These are phyloP conservation scores for Nomada hirtipes DNA, from an alignment of 2,888 invertebrate genomes.

Conservation along the genomic window DNA sequence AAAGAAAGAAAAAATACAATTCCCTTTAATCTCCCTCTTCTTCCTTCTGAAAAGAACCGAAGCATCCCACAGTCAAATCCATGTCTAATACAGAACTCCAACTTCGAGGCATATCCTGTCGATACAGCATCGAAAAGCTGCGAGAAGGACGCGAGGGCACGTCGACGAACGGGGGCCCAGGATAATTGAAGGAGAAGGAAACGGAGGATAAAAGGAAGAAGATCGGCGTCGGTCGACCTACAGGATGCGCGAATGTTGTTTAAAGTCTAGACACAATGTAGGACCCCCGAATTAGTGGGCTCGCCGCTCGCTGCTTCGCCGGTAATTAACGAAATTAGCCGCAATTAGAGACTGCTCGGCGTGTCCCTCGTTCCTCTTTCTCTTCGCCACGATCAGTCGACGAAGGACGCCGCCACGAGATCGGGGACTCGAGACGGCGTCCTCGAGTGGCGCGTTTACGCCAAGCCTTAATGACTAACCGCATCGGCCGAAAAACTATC, in stretches of 20 bases:
- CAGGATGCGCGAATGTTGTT: conserved; percentile 81
- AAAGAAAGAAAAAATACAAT: background rate
- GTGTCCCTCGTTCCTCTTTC: conserved; percentile 51
- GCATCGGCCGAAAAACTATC: conserved; percentile 63
- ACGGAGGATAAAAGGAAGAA: conserved; percentile 23
- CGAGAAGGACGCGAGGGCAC: conserved; percentile 42
- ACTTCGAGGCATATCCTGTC: background rate
- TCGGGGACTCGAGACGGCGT: conserved; percentile 31
- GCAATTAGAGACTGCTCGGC: conserved; percentile 78
- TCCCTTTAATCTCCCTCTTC: conserved; percentile 9
- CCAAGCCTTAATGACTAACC: conserved; percentile 76
- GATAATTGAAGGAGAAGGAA: conserved; percentile 74
- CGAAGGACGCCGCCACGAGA: conserved; percentile 3
- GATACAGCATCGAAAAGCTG: background rate
- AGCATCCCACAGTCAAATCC: background rate
- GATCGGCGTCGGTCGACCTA: conserved; percentile 50
- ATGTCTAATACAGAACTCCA: background rate
- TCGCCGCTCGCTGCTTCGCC: conserved; percentile 73
- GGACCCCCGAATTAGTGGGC: conserved; percentile 82
- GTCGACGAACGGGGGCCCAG: conserved; percentile 48
- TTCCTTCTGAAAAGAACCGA: background rate
- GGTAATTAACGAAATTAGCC: conserved; percentile 83
- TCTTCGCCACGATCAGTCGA: conserved; percentile 2
- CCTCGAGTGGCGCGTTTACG: conserved; percentile 69
- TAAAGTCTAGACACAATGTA: conserved; percentile 83